phyloP scores from a whole-genome alignment of 2,113 vertebrate species.

The Oriolus oriolus region DNA sequence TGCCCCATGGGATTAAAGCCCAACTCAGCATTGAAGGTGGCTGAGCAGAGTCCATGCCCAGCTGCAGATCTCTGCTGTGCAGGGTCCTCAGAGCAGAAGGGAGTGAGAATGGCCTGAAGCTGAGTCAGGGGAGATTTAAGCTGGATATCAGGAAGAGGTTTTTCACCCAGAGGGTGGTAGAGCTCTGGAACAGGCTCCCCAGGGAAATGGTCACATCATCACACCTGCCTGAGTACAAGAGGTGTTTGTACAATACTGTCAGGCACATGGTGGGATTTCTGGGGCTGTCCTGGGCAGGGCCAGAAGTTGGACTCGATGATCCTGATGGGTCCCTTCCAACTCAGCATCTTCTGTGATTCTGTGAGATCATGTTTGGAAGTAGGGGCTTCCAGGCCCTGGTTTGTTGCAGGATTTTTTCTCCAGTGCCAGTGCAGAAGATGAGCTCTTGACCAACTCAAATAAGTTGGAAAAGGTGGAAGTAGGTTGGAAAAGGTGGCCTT shows the following conservation, averaged over 20 bases:
- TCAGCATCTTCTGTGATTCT: neutral
- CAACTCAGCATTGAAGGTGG: neutral
- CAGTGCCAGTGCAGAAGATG: neutral
- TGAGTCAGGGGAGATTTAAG: neutral
- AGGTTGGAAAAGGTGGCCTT: neutral
- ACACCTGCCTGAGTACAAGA: neutral
- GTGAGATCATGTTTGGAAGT: neutral
- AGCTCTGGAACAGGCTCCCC: neutral
- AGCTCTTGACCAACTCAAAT: neutral
- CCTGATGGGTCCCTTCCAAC: neutral
- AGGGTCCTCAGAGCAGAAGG: neutral
- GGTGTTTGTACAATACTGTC: neutral
- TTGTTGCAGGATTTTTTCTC: neutral
- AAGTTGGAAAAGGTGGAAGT: neutral
- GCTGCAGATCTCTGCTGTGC: neutral
- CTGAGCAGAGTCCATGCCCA: neutral
- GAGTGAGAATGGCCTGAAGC: neutral
- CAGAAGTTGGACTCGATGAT: fast-evolving
- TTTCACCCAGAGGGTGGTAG: neutral
- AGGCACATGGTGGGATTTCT: neutral
- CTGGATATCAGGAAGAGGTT: neutral
- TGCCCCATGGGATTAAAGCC: fast-evolving
- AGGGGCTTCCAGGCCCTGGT: neutral
- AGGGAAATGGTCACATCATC: neutral
- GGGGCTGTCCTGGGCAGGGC: neutral